Evolutionary conservation across 1,140 invertebrate species (phyloP).

Genomic region (Antheraea mylitta): DNA sequence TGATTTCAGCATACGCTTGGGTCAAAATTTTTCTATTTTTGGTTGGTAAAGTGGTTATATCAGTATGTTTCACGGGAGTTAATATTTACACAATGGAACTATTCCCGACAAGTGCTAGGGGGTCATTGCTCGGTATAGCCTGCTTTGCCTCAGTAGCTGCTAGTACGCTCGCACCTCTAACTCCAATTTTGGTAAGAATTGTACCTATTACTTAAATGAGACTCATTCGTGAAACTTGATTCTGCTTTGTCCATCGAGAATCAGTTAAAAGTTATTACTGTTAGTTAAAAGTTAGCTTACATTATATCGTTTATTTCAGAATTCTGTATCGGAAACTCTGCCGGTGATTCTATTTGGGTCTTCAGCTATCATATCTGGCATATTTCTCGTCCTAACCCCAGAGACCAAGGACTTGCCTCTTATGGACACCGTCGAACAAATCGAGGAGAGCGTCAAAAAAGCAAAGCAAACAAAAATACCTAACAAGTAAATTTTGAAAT

Average conservation of each 20-base stretch:
- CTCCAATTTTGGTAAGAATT: conserved; percentile 81
- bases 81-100: conserved; percentile 86
- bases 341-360: too few species aligned
- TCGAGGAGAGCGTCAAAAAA: conserved; percentile 7
- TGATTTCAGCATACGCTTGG: conserved; percentile 17
- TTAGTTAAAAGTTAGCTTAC: background rate
- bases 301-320: conserved; percentile 31
- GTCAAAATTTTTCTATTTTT: conserved; percentile 81
- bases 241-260: too few species aligned
- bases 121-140: conserved; percentile 80
- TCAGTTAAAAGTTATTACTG: too few species aligned
- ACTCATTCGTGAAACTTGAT: background rate
- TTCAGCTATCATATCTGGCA: conserved; percentile 66
- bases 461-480: background rate
- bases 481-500: background rate
- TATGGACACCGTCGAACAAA: too few species aligned
- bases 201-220: conserved; percentile 4
- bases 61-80: conserved; percentile 83
- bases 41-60: conserved; percentile 85
- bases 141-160: conserved; percentile 85
- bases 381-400: conserved; percentile 46
- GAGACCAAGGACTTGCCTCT: conserved; percentile 80
- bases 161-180: conserved; percentile 86
- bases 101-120: conserved; percentile 80
- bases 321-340: conserved; percentile 38